These are phyloP conservation scores for Rhombomys opimus DNA, from an alignment of 2,113 vertebrate species.

Conservation along the genomic window DNA sequence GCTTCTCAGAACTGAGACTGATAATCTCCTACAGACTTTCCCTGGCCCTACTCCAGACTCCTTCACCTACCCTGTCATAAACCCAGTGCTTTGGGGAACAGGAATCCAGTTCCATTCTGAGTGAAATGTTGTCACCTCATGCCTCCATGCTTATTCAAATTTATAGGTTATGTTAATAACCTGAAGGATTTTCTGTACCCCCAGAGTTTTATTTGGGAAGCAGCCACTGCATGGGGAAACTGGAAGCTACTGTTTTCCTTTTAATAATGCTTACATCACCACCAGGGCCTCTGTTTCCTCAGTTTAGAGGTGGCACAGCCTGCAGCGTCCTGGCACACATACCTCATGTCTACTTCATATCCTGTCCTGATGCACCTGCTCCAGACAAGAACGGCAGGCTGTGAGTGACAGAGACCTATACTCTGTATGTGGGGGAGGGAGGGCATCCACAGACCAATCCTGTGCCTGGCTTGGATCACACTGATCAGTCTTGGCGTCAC, in stretches of 20 bases:
- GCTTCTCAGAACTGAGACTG: fast-evolving
- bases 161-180: background rate
- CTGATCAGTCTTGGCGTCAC: fast-evolving
- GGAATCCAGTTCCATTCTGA: background rate
- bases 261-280: background rate
- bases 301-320: background rate
- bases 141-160: background rate
- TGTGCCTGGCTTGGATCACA: fast-evolving
- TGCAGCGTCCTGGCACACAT: slow-evolving; percentile 6
- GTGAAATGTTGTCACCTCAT: background rate
- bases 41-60: fast-evolving
- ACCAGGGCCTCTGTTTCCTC: slow-evolving; percentile 60
- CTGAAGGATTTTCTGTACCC: background rate
- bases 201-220: background rate
- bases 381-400: background rate
- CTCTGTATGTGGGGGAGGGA: no score
- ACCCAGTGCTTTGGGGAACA: no score
- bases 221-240: background rate
- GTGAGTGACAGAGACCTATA: background rate
- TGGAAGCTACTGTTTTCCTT: background rate
- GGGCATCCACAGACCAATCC: fast-evolving
- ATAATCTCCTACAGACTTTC: background rate
- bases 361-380: background rate
- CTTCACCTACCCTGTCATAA: background rate
- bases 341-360: fast-evolving